A percentile compares a stretch with the other conserved stretches of the same genome.
phyloP scores from a whole-genome alignment of 2,113 vertebrate species.

The Dryoscopus gambensis region DNA sequence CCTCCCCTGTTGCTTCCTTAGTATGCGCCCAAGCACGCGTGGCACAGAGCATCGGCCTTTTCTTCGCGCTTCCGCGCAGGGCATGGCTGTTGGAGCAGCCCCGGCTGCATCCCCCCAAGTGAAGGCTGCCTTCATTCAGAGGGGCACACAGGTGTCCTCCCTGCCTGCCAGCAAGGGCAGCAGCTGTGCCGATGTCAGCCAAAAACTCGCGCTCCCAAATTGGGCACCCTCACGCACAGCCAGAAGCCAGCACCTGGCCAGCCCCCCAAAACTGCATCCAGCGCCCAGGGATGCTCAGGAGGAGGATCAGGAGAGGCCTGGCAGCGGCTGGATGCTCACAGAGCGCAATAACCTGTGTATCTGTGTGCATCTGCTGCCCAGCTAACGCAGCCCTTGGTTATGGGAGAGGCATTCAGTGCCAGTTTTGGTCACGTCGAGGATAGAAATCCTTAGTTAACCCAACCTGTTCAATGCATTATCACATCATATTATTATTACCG shows the following conservation, averaged over 20 bases:
- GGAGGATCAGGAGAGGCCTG: not conserved
- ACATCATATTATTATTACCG: not conserved
- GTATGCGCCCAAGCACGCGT: not conserved
- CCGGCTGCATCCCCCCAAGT: not conserved
- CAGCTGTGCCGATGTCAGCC: not conserved
- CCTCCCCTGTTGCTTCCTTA: not conserved
- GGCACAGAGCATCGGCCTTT: not conserved
- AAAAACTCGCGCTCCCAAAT: fast-evolving
- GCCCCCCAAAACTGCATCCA: not conserved
- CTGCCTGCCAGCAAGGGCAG: not conserved
- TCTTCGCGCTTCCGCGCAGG: not conserved
- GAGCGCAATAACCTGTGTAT: too few relatives aligned
- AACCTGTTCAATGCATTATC: fast-evolving
- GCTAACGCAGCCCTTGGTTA: not conserved
- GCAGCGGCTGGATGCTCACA: fast-evolving
- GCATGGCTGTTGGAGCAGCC: not conserved
- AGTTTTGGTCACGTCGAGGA: fast-evolving
- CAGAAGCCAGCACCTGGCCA: fast-evolving
- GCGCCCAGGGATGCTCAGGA: not conserved
- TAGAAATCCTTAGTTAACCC: not conserved
- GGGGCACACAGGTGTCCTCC: not conserved
- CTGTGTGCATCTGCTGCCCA: fast-evolving
- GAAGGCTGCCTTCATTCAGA: constrained; percentile 25
- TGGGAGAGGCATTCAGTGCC: not conserved
- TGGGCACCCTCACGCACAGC: fast-evolving